Evolutionary conservation across 2,113 vertebrate species (phyloP).

Genomic region (Psittacara wagleri): DNA sequence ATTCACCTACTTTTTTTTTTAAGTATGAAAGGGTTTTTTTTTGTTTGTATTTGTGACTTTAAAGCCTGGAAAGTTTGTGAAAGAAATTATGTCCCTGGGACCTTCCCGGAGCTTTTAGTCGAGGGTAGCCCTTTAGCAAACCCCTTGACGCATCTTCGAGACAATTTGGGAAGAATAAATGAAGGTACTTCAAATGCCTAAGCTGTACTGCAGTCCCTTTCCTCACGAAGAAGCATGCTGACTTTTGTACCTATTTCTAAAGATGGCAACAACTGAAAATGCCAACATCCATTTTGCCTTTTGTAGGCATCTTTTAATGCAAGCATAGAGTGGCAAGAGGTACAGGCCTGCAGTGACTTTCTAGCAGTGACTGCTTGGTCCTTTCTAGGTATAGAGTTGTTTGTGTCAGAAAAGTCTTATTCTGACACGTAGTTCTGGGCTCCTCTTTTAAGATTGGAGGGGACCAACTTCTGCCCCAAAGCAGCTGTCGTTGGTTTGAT

Average conservation of each 20-base stretch:
- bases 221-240: neutral
- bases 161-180: neutral
- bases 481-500: neutral
- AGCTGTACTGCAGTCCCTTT: neutral
- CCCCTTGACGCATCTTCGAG: neutral
- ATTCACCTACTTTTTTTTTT: neutral
- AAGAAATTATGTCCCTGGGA: neutral
- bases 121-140: neutral
- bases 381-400: neutral
- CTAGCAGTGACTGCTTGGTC: neutral
- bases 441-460: neutral
- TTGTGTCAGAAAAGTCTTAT: neutral
- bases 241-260: neutral
- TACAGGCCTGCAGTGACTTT: neutral
- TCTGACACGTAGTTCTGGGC: neutral
- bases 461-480: neutral
- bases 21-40: neutral
- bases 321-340: neutral
- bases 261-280: neutral
- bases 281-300: neutral
- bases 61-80: neutral
- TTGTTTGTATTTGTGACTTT: neutral
- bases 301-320: neutral
- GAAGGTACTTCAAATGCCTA: neutral
- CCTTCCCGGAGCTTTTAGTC: neutral